phyloP scores from a whole-genome alignment of 2,888 invertebrate species.

The Idaea biselata region DNA sequence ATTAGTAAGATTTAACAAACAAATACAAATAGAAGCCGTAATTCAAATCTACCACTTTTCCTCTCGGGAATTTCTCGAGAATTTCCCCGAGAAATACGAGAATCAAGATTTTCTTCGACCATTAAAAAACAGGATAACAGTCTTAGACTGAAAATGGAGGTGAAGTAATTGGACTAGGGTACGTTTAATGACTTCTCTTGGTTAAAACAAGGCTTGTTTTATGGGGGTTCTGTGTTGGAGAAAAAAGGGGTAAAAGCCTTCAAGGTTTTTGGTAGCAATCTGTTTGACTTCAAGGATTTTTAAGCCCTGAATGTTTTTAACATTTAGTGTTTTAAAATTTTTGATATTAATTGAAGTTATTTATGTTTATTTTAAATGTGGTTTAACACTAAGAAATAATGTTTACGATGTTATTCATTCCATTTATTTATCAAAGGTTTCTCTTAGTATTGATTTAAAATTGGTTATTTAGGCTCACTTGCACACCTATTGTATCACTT shows the following conservation, averaged over 20 bases:
- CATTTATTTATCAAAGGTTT: too few species aligned
- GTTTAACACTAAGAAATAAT: too few species aligned
- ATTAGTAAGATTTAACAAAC: conserved; percentile 57
- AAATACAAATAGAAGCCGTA: conserved; percentile 53
- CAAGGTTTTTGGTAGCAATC: not conserved
- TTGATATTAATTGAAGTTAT: too few species aligned
- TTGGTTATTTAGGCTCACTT: too few species aligned
- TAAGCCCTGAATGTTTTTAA: not conserved
- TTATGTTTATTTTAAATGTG: too few species aligned
- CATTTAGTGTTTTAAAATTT: not conserved
- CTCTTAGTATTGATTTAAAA: too few species aligned
- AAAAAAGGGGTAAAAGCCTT: not conserved
- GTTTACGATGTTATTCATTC: too few species aligned
- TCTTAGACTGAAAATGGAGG: not conserved
- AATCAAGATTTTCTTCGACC: conserved; percentile 7
- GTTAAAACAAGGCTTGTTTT: not conserved
- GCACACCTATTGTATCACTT: too few species aligned
- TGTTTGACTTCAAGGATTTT: not conserved
- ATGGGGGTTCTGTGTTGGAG: not conserved
- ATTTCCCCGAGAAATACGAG: conserved; percentile 7
- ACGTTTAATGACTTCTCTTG: conserved; percentile 1
- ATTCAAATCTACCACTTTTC: conserved; percentile 43
- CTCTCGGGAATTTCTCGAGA: conserved; percentile 16
- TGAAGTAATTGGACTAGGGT: conserved; percentile 1
- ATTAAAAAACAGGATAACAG: conserved; percentile 11